phyloP scores from a whole-genome alignment of 2,888 invertebrate species.

The Oscheius onirici region DNA sequence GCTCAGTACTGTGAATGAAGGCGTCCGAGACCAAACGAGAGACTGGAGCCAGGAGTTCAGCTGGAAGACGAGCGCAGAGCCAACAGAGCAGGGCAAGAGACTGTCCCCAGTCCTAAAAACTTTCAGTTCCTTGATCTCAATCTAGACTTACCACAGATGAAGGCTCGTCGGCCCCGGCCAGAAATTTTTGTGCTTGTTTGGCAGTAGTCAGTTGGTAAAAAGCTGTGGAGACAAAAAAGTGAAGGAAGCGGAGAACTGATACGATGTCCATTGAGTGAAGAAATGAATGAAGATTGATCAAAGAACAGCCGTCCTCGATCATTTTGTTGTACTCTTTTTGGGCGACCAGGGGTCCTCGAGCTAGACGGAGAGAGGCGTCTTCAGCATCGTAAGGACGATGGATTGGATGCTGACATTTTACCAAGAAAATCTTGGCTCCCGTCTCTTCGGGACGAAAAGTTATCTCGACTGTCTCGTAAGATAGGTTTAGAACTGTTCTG shows the following conservation, averaged over 20 bases:
- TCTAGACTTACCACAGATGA: not conserved
- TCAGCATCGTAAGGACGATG: slow-evolving; percentile 3
- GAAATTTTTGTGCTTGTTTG: slow-evolving; percentile 7
- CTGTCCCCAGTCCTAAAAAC: slow-evolving; percentile 25
- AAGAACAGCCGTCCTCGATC: slow-evolving; percentile 15
- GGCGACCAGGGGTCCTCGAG: slow-evolving; percentile 11
- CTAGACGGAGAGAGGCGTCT: slow-evolving; percentile 21
- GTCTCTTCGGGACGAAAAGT: slow-evolving; percentile 27
- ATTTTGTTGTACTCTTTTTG: slow-evolving; percentile 19
- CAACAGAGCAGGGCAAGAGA: slow-evolving; percentile 20
- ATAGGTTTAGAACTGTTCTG: slow-evolving; percentile 30
- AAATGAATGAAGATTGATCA: slow-evolving; percentile 24
- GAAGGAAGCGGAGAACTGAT: slow-evolving; percentile 37
- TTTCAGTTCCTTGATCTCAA: not conserved
- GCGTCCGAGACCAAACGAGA: slow-evolving; percentile 20
- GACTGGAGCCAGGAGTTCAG: slow-evolving; percentile 21
- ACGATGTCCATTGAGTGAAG: slow-evolving; percentile 28
- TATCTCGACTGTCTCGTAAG: slow-evolving; percentile 37
- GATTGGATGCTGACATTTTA: not conserved
- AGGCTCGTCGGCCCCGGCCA: not conserved
- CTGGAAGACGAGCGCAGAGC: slow-evolving; percentile 22
- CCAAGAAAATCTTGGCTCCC: not conserved
- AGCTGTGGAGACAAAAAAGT: slow-evolving; percentile 40
- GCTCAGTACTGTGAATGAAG: slow-evolving; percentile 1
- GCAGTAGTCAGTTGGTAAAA: slow-evolving; percentile 47